Evolutionary conservation across 2,113 vertebrate species (phyloP).

Genomic region (Orientallactaga bullata): DNA sequence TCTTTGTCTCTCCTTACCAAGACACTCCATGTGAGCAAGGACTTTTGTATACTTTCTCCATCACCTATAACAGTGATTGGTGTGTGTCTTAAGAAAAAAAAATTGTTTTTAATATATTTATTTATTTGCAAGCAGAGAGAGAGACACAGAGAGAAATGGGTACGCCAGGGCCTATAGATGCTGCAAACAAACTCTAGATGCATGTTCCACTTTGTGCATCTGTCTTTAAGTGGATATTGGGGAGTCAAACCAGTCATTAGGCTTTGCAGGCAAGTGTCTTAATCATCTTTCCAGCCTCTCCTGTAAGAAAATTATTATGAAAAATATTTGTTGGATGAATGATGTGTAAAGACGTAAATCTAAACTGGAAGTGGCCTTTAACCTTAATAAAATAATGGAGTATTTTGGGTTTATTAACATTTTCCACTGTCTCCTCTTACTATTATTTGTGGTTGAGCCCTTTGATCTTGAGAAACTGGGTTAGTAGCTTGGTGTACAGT

Average conservation of each 20-base stretch:
- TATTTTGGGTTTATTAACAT: constrained; percentile 47
- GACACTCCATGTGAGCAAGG: not conserved
- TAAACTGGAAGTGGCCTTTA: not conserved
- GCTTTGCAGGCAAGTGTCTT: no score
- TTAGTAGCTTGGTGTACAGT: not conserved
- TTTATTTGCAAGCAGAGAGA: no score
- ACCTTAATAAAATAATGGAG: not conserved
- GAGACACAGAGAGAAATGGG: no score
- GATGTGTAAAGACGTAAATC: not conserved
- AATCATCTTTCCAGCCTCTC: no score
- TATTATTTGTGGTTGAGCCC: not conserved
- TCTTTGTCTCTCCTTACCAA: not conserved
- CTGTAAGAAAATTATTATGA: not conserved
- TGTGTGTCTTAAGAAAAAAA: not conserved
- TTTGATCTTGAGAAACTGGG: constrained; percentile 37
- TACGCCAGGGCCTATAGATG: no score
- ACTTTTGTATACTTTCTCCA: constrained; percentile 12
- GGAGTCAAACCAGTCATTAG: no score
- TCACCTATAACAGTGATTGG: not conserved
- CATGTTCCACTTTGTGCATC: no score
- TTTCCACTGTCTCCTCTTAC: not conserved
- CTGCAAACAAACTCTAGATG: no score
- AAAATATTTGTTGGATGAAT: not conserved
- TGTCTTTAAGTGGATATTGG: no score
- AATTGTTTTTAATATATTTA: no score